A percentile compares a stretch with the other conserved stretches of the same genome.
Evolutionary conservation across 2,113 vertebrate genomes (phyloP).

Genomic region (Colistium nudipinnis): DNA sequence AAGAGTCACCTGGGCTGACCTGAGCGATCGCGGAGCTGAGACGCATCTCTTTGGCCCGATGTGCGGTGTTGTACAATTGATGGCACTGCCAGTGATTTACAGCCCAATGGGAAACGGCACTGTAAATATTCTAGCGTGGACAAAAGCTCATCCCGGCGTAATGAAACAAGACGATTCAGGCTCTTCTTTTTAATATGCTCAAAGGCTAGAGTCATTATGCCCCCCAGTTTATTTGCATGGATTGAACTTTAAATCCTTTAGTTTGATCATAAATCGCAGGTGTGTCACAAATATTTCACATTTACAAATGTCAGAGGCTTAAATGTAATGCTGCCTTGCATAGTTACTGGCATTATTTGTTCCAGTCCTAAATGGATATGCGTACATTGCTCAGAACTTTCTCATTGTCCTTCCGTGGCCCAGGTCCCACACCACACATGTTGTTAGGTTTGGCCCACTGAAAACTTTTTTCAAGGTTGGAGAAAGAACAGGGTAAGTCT

Average conservation of each 20-base stretch:
- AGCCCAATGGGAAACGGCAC: slow-evolving; percentile 5
- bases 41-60: slow-evolving; percentile 33
- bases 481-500: background rate
- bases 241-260: slow-evolving; percentile 7
- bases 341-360: background rate
- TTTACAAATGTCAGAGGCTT: background rate
- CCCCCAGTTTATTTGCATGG: background rate
- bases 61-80: slow-evolving; percentile 8
- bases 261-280: slow-evolving; percentile 6
- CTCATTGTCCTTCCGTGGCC: background rate
- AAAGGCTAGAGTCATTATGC: slow-evolving; percentile 8
- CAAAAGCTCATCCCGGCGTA: slow-evolving; percentile 18
- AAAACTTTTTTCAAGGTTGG: background rate
- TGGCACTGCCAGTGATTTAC: slow-evolving; percentile 22
- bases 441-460: background rate
- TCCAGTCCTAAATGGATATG: background rate
- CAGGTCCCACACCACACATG: background rate
- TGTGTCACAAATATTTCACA: background rate
- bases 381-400: background rate
- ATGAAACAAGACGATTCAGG: slow-evolving; percentile 12
- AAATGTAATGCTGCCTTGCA: background rate
- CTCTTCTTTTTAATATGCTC: slow-evolving; percentile 18
- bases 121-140: slow-evolving; percentile 15
- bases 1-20: slow-evolving; percentile 38
- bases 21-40: slow-evolving; percentile 11